Conservation (phyloP, 2,888 invertebrate species). For the Orchestes rusci region DNA sequence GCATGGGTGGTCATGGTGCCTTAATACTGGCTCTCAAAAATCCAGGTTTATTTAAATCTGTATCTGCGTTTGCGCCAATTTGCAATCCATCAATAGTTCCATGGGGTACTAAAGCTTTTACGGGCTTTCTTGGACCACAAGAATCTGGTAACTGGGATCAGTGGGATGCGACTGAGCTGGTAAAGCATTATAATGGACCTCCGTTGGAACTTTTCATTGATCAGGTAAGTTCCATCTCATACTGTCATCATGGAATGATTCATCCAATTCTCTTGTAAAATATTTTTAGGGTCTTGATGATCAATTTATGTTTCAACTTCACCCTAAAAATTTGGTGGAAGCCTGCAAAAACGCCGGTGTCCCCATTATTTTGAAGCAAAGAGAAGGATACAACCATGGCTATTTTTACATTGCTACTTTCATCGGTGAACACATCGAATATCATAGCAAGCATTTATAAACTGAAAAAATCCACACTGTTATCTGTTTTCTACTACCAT, state of each 20-base stretch:
- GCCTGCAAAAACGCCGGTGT: slow-evolving; percentile 65
- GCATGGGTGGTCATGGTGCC: slow-evolving; percentile 99
- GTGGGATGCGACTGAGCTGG: slow-evolving; percentile 85
- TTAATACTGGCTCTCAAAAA: slow-evolving; percentile 83
- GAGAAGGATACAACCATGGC: slow-evolving; percentile 90
- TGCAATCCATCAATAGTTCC: slow-evolving; percentile 76
- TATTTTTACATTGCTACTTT: slow-evolving; percentile 90
- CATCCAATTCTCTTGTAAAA: slow-evolving; percentile 5
- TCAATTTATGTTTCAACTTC: slow-evolving; percentile 68
- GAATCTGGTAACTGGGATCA: slow-evolving; percentile 62
- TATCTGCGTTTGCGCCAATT: slow-evolving; percentile 94
- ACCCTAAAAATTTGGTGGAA: slow-evolving; percentile 75
- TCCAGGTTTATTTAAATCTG: slow-evolving; percentile 78
- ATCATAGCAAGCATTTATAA: slow-evolving; percentile 73
- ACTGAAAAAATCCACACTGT: too few relatives aligned
- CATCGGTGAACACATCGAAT: slow-evolving; percentile 85
- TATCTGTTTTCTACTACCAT: too few relatives aligned
- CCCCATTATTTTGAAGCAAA: slow-evolving; percentile 60
- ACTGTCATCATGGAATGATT: slow-evolving; percentile 1
- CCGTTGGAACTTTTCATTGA: slow-evolving; percentile 80
- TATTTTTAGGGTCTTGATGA: slow-evolving; percentile 70
- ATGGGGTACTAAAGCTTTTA: slow-evolving; percentile 85
- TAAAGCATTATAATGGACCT: slow-evolving; percentile 75
- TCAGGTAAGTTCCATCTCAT: slow-evolving; percentile 54
- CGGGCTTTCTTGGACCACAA: slow-evolving; percentile 68